Conservation (phyloP, 1,140 invertebrate species). For the Ruditapes philippinarum region DNA sequence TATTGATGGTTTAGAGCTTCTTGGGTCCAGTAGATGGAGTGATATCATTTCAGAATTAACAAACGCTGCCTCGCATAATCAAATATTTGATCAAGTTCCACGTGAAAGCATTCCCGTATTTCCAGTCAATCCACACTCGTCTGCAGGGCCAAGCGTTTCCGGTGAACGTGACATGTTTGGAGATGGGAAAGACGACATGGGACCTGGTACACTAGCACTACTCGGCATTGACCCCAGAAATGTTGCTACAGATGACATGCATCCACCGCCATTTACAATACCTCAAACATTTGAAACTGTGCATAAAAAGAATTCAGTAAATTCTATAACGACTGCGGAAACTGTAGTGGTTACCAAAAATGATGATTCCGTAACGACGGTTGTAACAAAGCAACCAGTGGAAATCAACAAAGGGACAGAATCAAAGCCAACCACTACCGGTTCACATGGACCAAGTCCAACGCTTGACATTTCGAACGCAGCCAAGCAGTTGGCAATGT, state of each 20-base stretch:
- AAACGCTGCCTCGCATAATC: not conserved
- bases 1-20: conserved; percentile 6
- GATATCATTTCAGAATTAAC: conserved; percentile 7
- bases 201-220: not conserved
- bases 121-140: conserved; percentile 10
- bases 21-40: not conserved
- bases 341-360: not conserved
- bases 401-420: not conserved
- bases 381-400: not conserved
- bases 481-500: not conserved
- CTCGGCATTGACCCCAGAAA: conserved; percentile 9
- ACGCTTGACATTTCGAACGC: not conserved
- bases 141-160: not conserved
- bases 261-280: not conserved
- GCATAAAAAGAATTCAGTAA: not conserved
- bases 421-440: not conserved
- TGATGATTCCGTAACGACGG: not conserved
- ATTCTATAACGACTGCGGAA: not conserved
- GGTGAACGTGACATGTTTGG: not conserved
- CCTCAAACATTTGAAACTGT: not conserved
- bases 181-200: not conserved
- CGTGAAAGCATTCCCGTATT: conserved; percentile 1
- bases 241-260: not conserved
- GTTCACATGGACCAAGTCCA: not conserved
- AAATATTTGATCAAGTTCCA: conserved; percentile 15